phyloP scores from a whole-genome alignment of 1,140 invertebrate genomes.

The Danaus plexippus region DNA sequence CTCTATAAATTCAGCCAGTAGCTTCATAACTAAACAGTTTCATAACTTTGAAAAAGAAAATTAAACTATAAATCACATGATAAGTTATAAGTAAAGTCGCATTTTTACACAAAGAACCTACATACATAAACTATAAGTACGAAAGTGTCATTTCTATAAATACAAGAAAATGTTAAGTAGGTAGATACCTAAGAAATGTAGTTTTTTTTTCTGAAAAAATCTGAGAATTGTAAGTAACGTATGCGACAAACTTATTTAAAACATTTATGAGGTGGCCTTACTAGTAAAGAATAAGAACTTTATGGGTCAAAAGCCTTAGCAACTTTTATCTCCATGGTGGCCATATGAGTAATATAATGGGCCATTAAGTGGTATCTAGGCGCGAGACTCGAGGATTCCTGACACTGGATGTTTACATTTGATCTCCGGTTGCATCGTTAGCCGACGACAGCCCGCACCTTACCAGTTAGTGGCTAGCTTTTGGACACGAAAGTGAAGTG shows the following conservation, averaged over 20 bases:
- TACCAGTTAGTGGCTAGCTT: slow-evolving; percentile 52
- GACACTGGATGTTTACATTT: slow-evolving; percentile 62
- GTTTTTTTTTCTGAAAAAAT: no score
- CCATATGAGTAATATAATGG: slow-evolving; percentile 31
- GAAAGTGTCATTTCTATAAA: no score
- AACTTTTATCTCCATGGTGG: slow-evolving; percentile 24
- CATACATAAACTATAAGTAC: no score
- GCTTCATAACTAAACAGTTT: no score
- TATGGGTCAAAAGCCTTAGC: slow-evolving; percentile 9
- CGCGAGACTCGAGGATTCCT: slow-evolving; percentile 40
- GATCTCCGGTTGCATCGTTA: slow-evolving; percentile 57
- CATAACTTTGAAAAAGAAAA: no score
- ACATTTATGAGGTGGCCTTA: slow-evolving; percentile 3
- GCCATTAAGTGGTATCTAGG: slow-evolving; percentile 24
- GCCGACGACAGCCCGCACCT: slow-evolving; percentile 29
- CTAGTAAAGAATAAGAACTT: slow-evolving; percentile 3
- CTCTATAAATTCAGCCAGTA: no score
- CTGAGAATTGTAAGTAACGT: no score
- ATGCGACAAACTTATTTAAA: not conserved
- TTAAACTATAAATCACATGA: no score
- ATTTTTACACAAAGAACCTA: no score
- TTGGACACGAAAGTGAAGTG: slow-evolving; percentile 48
- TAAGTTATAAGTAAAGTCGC: no score
- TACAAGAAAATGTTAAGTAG: no score
- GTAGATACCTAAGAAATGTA: no score